These are phyloP conservation scores for Orius laevigatus DNA, from an alignment of 1,140 invertebrate genomes.

Conservation along the genomic window DNA sequence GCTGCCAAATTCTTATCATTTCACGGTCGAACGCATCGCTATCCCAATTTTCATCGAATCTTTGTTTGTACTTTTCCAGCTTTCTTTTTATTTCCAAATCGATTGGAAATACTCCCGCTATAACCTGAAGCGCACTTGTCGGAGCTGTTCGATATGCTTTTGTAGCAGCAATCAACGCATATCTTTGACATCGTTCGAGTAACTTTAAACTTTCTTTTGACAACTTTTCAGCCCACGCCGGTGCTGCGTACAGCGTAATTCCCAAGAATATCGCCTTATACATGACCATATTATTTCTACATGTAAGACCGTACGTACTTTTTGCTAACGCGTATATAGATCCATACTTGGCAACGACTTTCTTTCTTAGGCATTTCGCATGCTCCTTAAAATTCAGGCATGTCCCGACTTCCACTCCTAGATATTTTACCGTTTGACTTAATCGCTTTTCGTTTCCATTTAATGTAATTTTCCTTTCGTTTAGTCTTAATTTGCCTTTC, in stretches of 20 bases:
- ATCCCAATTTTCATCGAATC: no score
- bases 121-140: conserved; percentile 14
- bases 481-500: conserved; percentile 3
- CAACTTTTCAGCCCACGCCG: conserved; percentile 16
- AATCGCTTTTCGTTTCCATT: background rate
- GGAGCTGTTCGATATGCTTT: conserved; percentile 19
- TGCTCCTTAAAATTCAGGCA: conserved; percentile 2
- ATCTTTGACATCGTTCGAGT: conserved; percentile 20
- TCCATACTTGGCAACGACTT: conserved; percentile 1
- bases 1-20: conserved; percentile 13
- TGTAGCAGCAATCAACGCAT: conserved; percentile 11
- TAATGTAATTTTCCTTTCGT: background rate
- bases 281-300: conserved; percentile 16
- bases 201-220: conserved; percentile 14
- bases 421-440: background rate
- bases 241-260: conserved; percentile 19
- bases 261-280: conserved; percentile 16
- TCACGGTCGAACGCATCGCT: background rate
- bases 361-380: background rate
- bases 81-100: conserved; percentile 10
- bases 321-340: conserved; percentile 4
- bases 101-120: conserved; percentile 18
- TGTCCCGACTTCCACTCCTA: conserved; percentile 6
- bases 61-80: background rate
- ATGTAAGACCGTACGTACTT: conserved; percentile 5